phyloP scores from a whole-genome alignment of 2,113 vertebrate species.

The Fukomys damarensis region DNA sequence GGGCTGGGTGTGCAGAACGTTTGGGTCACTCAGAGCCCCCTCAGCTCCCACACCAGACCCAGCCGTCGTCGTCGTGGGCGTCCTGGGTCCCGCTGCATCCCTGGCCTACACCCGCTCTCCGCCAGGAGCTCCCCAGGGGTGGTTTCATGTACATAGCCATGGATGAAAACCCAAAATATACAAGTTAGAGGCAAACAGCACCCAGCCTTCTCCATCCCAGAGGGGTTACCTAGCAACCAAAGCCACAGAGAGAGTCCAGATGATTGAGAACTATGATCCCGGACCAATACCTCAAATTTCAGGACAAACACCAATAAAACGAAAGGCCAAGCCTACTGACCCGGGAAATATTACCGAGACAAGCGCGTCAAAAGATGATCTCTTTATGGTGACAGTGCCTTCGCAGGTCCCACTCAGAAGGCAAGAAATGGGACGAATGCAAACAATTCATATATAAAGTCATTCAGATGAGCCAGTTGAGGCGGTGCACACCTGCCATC shows the following conservation, averaged over 20 bases:
- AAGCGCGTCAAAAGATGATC: rapidly evolving
- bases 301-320: rapidly evolving
- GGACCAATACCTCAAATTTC: not conserved
- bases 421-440: rapidly evolving
- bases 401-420: not conserved
- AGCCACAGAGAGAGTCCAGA: not conserved
- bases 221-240: not conserved
- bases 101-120: not conserved
- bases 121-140: not conserved
- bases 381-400: rapidly evolving
- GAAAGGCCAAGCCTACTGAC: not conserved
- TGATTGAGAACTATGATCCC: not conserved
- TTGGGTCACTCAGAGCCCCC: not conserved
- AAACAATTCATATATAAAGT: not conserved
- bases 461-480: not conserved
- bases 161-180: not conserved
- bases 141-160: not conserved
- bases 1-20: not conserved
- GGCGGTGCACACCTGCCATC: too few relatives aligned
- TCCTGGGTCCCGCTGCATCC: not conserved
- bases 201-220: rapidly evolving
- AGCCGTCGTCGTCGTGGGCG: rapidly evolving
- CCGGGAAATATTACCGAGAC: not conserved
- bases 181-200: too few relatives aligned
- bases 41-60: rapidly evolving